phyloP scores from a whole-genome alignment of 2,797 vertebrate species.

The Gallinago solitaria region DNA sequence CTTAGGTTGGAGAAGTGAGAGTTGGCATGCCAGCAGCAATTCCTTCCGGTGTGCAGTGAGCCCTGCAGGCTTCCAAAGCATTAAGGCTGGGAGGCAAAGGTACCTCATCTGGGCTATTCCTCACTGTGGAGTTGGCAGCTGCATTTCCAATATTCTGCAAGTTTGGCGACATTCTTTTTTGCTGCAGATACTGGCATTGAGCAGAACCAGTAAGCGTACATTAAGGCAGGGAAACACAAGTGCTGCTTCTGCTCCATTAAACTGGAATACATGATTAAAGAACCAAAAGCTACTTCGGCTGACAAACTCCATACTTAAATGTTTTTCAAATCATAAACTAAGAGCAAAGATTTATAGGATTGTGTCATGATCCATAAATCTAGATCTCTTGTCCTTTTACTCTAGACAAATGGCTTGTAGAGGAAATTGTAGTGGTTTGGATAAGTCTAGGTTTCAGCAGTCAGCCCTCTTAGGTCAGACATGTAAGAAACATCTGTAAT shows the following conservation, averaged over 20 bases:
- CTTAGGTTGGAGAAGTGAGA: background rate
- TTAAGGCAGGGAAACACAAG: background rate
- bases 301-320: constrained; percentile 20
- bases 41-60: background rate
- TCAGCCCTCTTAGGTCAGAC: constrained; percentile 36
- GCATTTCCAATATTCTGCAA: background rate
- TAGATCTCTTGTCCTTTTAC: background rate
- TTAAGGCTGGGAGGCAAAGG: background rate
- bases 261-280: background rate
- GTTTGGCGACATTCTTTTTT: background rate
- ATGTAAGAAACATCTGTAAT: constrained; percentile 54
- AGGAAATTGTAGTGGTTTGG: constrained; percentile 61
- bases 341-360: constrained; percentile 26
- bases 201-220: background rate
- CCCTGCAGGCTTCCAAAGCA: background rate
- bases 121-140: background rate
- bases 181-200: background rate
- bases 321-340: background rate
- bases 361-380: constrained; percentile 41
- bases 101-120: background rate
- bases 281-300: background rate
- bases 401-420: constrained; percentile 49
- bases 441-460: constrained; percentile 25
- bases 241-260: background rate
- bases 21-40: background rate